Conservation (phyloP, 2,888 invertebrate genomes). For the Mactromeris polynyma region DNA sequence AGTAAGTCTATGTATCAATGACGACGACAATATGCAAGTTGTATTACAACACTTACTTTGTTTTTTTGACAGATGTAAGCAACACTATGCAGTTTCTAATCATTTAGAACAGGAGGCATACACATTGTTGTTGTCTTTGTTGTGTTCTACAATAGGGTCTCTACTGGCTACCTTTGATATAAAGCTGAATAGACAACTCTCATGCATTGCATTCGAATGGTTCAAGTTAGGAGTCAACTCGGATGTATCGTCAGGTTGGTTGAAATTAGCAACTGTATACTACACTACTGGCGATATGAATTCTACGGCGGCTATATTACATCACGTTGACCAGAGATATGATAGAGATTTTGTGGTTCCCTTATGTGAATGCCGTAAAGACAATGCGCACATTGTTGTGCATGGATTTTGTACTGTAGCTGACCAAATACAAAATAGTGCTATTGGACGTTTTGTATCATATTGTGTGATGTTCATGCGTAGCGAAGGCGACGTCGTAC, state of each 20-base stretch:
- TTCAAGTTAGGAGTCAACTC: not conserved
- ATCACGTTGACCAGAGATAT: too few relatives aligned
- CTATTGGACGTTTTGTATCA: too few relatives aligned
- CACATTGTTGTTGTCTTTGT: not conserved
- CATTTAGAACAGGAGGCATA: not conserved
- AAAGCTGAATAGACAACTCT: not conserved
- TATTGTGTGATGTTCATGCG: too few relatives aligned
- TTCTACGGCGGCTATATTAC: not conserved
- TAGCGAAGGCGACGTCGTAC: not conserved
- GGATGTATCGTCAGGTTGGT: too few relatives aligned
- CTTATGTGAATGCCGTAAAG: not conserved
- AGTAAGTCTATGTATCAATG: not conserved
- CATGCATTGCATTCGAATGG: not conserved
- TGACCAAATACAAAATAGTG: not conserved
- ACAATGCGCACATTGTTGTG: too few relatives aligned
- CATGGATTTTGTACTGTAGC: not conserved
- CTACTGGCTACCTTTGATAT: too few relatives aligned
- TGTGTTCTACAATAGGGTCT: not conserved
- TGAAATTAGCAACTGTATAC: not conserved
- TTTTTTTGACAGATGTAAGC: not conserved
- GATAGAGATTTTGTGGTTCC: not conserved
- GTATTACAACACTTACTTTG: not conserved
- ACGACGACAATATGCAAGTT: not conserved
- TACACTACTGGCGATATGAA: not conserved
- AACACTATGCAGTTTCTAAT: not conserved